Evolutionary conservation across 2,888 invertebrate genomes (phyloP).

Genomic region (Horisme vitalbata): DNA sequence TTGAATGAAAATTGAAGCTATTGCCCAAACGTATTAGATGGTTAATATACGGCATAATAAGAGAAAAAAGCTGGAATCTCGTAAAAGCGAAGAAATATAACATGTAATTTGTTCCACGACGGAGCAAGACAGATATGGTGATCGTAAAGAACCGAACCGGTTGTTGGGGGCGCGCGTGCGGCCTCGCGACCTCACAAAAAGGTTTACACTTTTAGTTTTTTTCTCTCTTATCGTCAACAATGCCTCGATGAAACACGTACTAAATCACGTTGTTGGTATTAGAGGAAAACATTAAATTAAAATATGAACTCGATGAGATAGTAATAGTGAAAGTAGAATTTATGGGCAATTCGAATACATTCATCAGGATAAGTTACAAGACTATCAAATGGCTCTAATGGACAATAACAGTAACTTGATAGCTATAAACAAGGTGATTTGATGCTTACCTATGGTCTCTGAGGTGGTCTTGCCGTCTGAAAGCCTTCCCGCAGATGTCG

Average conservation of each 20-base stretch:
- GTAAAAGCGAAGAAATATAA: conserved; percentile 81
- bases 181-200: conserved; percentile 81
- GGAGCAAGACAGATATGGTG: conserved; percentile 79
- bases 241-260: conserved; percentile 64
- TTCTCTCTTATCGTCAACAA: conserved; percentile 75
- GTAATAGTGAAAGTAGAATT: conserved; percentile 44
- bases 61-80: conserved; percentile 67
- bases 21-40: conserved; percentile 62
- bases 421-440: conserved; percentile 28
- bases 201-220: conserved; percentile 74
- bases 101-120: conserved; percentile 80
- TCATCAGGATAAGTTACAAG: conserved; percentile 35
- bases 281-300: conserved; percentile 63
- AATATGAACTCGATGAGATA: conserved; percentile 47
- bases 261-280: conserved; percentile 72
- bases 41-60: conserved; percentile 63
- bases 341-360: conserved; percentile 32
- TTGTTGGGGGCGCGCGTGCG: conserved; percentile 74
- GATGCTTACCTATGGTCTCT: conserved; percentile 91
- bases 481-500: conserved; percentile 97
- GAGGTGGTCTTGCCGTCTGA: conserved; percentile 96
- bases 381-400: conserved; percentile 35
- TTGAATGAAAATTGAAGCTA: conserved; percentile 60
- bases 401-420: conserved; percentile 32
- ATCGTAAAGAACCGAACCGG: conserved; percentile 80